These are phyloP conservation scores for Yoshiicerus persimilis DNA, from an alignment of 1,140 invertebrate species.

Conservation along the genomic window DNA sequence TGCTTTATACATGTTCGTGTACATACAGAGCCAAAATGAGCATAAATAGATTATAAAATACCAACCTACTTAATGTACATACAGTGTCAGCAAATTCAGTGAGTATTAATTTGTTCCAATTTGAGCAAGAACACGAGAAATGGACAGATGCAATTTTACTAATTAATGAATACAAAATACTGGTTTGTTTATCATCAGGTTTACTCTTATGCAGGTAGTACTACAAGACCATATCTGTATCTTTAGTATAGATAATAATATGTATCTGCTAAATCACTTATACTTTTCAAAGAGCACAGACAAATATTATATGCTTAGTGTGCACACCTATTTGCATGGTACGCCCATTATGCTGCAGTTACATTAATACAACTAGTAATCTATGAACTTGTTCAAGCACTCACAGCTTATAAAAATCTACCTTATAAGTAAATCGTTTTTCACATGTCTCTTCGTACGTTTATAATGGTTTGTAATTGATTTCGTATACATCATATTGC, in stretches of 20 bases:
- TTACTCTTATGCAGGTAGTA: neutral
- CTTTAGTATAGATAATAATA: no score
- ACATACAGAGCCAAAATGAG: no score
- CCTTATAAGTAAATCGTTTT: neutral
- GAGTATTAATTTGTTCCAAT: neutral
- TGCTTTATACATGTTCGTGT: no score
- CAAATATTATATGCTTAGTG: neutral
- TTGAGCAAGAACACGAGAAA: neutral
- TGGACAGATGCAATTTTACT: neutral
- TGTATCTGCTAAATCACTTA: neutral
- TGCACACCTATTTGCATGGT: neutral
- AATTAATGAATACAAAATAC: neutral
- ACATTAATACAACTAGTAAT: neutral
- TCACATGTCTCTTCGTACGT: neutral
- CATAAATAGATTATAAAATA: no score
- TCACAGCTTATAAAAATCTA: neutral
- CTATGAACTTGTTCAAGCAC: neutral
- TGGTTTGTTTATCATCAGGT: neutral
- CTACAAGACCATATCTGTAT: no score
- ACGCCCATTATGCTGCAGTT: neutral
- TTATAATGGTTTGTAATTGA: neutral
- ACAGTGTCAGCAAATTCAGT: neutral
- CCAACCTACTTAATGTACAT: neutral
- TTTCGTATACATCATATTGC: conserved; percentile 5
- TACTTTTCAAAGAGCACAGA: neutral